A percentile compares a stretch with the other conserved stretches of the same genome.
Evolutionary conservation across 2,797 vertebrate genomes (phyloP).

Genomic region (Rhyacichthys aspro): DNA sequence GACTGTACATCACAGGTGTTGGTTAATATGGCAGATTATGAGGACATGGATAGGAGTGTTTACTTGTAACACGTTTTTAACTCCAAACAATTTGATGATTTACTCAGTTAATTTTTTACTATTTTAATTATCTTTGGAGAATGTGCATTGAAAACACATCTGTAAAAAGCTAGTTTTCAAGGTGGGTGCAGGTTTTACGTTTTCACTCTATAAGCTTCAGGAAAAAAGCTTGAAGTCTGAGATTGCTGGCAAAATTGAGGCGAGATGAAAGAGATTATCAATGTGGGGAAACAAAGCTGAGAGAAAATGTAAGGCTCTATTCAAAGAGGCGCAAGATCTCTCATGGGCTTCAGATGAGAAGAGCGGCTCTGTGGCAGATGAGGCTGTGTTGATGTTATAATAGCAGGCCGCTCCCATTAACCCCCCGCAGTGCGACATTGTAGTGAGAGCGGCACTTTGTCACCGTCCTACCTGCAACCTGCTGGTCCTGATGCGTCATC

Average conservation of each 20-base stretch:
- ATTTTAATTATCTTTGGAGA: too few species aligned
- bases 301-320: conserved; percentile 23
- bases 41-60: too few species aligned
- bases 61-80: too few species aligned
- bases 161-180: neutral
- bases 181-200: conserved; percentile 25
- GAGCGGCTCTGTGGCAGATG: conserved; percentile 27
- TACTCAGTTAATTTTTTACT: too few species aligned
- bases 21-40: conserved; percentile 21
- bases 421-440: conserved; percentile 22
- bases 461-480: conserved; percentile 29
- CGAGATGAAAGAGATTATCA: conserved; percentile 38
- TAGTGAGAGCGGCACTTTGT: conserved; percentile 20
- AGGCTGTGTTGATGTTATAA: conserved; percentile 21
- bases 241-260: conserved; percentile 27
- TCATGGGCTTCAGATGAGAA: conserved; percentile 32
- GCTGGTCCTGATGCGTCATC: conserved; percentile 50
- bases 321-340: conserved; percentile 3
- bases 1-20: neutral
- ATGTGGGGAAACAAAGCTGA: conserved; percentile 34
- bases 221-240: conserved; percentile 7
- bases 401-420: conserved; percentile 20
- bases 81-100: too few species aligned
- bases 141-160: too few species aligned
- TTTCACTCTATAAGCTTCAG: conserved; percentile 1